phyloP scores from a whole-genome alignment of 2,113 vertebrate species.

The Notothenia coriiceps region DNA sequence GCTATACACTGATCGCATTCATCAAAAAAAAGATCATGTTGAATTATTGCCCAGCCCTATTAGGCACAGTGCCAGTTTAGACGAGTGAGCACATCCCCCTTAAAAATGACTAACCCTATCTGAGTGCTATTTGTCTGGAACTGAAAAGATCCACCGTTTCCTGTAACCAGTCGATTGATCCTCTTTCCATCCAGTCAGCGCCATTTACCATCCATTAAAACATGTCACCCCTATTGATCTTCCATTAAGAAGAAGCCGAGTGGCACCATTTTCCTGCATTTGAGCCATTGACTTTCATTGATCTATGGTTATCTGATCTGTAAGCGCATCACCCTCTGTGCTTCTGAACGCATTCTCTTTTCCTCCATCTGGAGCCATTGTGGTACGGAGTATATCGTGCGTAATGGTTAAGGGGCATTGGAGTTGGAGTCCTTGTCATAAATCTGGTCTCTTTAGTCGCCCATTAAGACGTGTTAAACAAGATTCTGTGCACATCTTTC shows the following conservation, averaged over 20 bases:
- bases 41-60: no score
- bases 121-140: constrained; percentile 41
- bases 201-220: constrained; percentile 67
- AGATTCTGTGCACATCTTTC: not conserved
- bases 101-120: constrained; percentile 18
- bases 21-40: no score
- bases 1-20: no score
- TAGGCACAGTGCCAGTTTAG: constrained; percentile 1
- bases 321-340: constrained; percentile 16
- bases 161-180: constrained; percentile 49
- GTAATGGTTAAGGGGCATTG: constrained; percentile 1
- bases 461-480: not conserved
- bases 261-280: constrained; percentile 47
- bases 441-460: constrained; percentile 6
- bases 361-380: constrained; percentile 32
- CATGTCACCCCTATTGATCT: constrained; percentile 67
- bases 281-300: constrained; percentile 52
- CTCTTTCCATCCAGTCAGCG: constrained; percentile 55
- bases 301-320: constrained; percentile 65
- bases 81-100: not conserved
- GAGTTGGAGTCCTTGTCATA: constrained; percentile 16
- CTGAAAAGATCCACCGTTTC: constrained; percentile 45
- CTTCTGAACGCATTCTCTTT: not conserved
- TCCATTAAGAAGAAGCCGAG: constrained; percentile 49
- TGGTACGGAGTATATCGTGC: constrained; percentile 11